Evolutionary conservation across 2,888 invertebrate species (phyloP).

Genomic region (Drosophila limbata): DNA sequence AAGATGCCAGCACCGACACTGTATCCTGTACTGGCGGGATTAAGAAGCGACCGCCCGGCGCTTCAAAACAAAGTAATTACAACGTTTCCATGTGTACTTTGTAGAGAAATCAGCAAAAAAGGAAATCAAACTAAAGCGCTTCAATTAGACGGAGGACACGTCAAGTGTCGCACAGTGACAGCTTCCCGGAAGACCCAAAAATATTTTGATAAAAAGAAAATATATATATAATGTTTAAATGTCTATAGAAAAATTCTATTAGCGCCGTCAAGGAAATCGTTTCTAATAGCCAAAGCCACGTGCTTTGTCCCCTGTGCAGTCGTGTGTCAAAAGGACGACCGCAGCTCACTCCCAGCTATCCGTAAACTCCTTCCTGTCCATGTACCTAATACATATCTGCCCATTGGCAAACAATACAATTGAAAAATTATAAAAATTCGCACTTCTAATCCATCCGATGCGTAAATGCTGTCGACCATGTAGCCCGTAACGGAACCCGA

Average conservation of each 20-base stretch:
- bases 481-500: constrained; percentile 58
- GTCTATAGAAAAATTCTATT: constrained; percentile 67
- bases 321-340: constrained; percentile 77
- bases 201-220: constrained; percentile 47
- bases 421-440: constrained; percentile 81
- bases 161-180: constrained; percentile 68
- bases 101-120: constrained; percentile 7
- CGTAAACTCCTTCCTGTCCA: not conserved
- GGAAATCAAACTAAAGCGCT: constrained; percentile 38
- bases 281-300: constrained; percentile 74
- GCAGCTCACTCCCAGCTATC: constrained; percentile 47
- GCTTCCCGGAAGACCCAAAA: constrained; percentile 41
- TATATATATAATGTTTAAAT: constrained; percentile 10
- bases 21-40: constrained; percentile 33
- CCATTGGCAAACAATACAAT: constrained; percentile 67
- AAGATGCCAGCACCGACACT: constrained; percentile 61
- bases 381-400: constrained; percentile 27
- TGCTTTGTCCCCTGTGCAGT: constrained; percentile 63
- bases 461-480: constrained; percentile 54
- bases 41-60: constrained; percentile 71
- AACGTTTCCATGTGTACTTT: constrained; percentile 14
- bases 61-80: constrained; percentile 77
- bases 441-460: constrained; percentile 65
- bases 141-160: constrained; percentile 56
- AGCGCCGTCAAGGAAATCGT: constrained; percentile 76